phyloP scores from a whole-genome alignment of 2,113 vertebrate species.

The Bothrops jararaca region DNA sequence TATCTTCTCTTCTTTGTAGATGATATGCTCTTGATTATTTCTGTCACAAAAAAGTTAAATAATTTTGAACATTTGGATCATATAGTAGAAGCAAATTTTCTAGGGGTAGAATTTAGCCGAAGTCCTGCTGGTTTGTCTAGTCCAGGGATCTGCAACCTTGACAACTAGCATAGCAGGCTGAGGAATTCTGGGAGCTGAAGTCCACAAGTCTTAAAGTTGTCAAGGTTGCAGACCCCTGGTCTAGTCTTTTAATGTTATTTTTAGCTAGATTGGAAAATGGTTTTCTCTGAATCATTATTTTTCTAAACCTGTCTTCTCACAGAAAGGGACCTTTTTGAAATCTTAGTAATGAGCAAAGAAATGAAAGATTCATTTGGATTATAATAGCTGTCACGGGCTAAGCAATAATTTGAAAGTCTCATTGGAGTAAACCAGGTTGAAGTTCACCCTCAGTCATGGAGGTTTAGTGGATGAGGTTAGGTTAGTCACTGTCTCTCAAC shows the following conservation, averaged over 20 bases:
- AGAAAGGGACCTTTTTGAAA: constrained; percentile 37
- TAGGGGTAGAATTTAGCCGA: background rate
- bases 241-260: constrained; percentile 26
- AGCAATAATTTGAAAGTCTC: background rate
- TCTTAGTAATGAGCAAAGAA: constrained; percentile 32
- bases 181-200: no score
- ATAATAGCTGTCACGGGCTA: constrained; percentile 46
- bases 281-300: constrained; percentile 22
- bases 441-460: background rate
- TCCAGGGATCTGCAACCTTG: no score
- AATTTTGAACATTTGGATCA: background rate
- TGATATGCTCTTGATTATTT: constrained; percentile 20
- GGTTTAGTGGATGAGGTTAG: background rate
- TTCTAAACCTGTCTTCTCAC: constrained; percentile 42
- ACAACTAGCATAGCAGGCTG: no score
- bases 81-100: constrained; percentile 10
- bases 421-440: background rate
- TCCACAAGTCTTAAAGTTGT: no score
- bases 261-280: constrained; percentile 27
- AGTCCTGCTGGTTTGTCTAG: constrained; percentile 23
- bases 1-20: constrained; percentile 19
- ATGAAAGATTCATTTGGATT: constrained; percentile 52
- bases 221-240: no score
- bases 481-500: background rate
- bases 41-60: constrained; percentile 18